These are phyloP conservation scores for Ceyx margarethae DNA, from an alignment of 2,113 vertebrate species.

Conservation along the genomic window DNA sequence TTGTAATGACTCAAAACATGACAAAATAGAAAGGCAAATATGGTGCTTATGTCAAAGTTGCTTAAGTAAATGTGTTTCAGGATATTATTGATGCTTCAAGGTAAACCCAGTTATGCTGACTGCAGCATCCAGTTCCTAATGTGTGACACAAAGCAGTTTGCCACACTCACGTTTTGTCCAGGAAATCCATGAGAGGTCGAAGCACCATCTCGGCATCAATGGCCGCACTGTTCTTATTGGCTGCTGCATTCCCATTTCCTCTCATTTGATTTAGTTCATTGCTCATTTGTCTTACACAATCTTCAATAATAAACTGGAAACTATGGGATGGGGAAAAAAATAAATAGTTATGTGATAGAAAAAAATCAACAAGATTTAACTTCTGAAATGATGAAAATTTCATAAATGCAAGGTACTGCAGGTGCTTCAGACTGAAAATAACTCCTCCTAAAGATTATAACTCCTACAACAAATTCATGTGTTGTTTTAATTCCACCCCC, in stretches of 20 bases:
- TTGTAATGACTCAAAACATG: not conserved
- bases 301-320: slow-evolving; percentile 90
- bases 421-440: not conserved
- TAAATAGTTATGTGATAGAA: not conserved
- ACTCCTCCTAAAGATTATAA: not conserved
- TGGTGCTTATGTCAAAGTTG: not conserved
- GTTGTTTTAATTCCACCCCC: not conserved
- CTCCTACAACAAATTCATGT: not conserved
- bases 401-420: not conserved
- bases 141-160: not conserved
- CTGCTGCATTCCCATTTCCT: slow-evolving; percentile 72
- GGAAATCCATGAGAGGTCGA: slow-evolving; percentile 93
- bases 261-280: slow-evolving; percentile 90
- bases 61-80: not conserved
- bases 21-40: not conserved
- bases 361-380: not conserved
- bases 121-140: not conserved
- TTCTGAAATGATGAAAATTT: not conserved
- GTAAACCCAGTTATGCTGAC: not conserved
- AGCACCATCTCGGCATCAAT: slow-evolving; percentile 91
- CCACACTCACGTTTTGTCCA: slow-evolving; percentile 90
- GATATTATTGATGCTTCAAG: not conserved
- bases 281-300: slow-evolving; percentile 95
- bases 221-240: slow-evolving; percentile 86
- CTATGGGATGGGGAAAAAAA: slow-evolving; percentile 56